A percentile compares a stretch with the other conserved stretches of the same genome.
These are phyloP conservation scores for Vollenhovia emeryi DNA, from an alignment of 1,140 invertebrate genomes.

Conservation along the genomic window DNA sequence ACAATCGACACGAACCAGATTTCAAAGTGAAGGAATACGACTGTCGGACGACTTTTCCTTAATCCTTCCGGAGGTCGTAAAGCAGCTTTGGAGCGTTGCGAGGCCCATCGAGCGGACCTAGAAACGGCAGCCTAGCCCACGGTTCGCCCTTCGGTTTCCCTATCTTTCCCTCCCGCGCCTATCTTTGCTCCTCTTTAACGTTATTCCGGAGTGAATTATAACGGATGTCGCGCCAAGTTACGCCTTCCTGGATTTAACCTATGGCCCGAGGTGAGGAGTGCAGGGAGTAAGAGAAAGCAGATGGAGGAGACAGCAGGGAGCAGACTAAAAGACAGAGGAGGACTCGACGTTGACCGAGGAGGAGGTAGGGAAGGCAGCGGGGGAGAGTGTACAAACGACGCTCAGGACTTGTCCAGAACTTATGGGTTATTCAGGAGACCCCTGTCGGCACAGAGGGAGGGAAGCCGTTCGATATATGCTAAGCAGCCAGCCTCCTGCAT, in stretches of 20 bases:
- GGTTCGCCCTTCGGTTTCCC: background rate
- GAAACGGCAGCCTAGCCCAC: slow-evolving; percentile 42
- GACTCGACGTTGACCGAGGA: slow-evolving; percentile 38
- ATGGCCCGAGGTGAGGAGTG: slow-evolving; percentile 52
- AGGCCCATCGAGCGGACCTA: slow-evolving; percentile 15
- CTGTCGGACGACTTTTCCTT: slow-evolving; percentile 31
- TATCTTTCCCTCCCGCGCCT: background rate
- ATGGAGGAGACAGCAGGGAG: slow-evolving; percentile 32
- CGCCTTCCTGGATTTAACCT: slow-evolving; percentile 76
- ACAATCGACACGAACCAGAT: background rate
- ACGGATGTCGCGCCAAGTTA: slow-evolving; percentile 74
- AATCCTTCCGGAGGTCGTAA: slow-evolving; percentile 58
- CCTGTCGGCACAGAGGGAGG: slow-evolving; percentile 48
- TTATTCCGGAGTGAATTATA: slow-evolving; percentile 71
- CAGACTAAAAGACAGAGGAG: slow-evolving; percentile 13
- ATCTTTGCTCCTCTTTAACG: slow-evolving; percentile 18
- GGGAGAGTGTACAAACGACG: slow-evolving; percentile 67
- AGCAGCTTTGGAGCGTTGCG: slow-evolving; percentile 9
- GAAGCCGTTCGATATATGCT: slow-evolving; percentile 77
- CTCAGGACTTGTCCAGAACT: slow-evolving; percentile 71
- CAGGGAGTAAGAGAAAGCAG: slow-evolving; percentile 25
- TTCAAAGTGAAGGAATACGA: background rate
- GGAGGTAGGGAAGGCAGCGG: slow-evolving; percentile 19
- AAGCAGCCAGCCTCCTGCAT: slow-evolving; percentile 71
- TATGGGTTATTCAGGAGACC: slow-evolving; percentile 79